Evolutionary conservation across 1,140 invertebrate genomes (phyloP).

Genomic region (Ooceraea biroi): DNA sequence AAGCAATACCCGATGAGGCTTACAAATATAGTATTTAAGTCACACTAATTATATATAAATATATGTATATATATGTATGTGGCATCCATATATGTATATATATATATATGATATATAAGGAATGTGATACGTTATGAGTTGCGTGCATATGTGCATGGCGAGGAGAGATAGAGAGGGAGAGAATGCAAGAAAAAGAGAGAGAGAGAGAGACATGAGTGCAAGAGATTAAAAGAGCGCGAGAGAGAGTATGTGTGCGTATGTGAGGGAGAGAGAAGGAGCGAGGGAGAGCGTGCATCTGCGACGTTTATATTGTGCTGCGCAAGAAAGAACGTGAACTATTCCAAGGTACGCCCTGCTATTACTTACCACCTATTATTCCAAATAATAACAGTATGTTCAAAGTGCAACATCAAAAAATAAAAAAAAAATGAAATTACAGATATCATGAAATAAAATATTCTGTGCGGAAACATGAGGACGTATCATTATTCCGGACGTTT

Average conservation of each 20-base stretch:
- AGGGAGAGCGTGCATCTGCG: conserved; percentile 84
- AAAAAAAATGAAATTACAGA: conserved; percentile 75
- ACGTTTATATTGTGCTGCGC: conserved; percentile 87
- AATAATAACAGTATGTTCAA: conserved; percentile 85
- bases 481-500: conserved; percentile 87
- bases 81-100: conserved; percentile 27
- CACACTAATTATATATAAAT: conserved; percentile 75
- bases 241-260: conserved; percentile 2
- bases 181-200: conserved; percentile 51
- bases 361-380: conserved; percentile 86
- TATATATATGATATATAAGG: conserved; percentile 72
- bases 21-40: conserved; percentile 79
- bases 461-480: conserved; percentile 85
- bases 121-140: conserved; percentile 77
- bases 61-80: conserved; percentile 70
- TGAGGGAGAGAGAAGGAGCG: conserved; percentile 44
- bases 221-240: conserved; percentile 19
- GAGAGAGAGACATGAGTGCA: conserved; percentile 12
- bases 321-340: conserved; percentile 87
- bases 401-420: conserved; percentile 81
- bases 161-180: conserved; percentile 53
- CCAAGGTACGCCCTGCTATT: conserved; percentile 87
- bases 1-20: conserved; percentile 83
- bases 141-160: conserved; percentile 56
- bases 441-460: conserved; percentile 85